A percentile compares a stretch with the other conserved stretches of the same genome.
These are phyloP conservation scores for Rotaria magnacalcarata DNA, from an alignment of 2,888 invertebrate genomes.

Conservation along the genomic window DNA sequence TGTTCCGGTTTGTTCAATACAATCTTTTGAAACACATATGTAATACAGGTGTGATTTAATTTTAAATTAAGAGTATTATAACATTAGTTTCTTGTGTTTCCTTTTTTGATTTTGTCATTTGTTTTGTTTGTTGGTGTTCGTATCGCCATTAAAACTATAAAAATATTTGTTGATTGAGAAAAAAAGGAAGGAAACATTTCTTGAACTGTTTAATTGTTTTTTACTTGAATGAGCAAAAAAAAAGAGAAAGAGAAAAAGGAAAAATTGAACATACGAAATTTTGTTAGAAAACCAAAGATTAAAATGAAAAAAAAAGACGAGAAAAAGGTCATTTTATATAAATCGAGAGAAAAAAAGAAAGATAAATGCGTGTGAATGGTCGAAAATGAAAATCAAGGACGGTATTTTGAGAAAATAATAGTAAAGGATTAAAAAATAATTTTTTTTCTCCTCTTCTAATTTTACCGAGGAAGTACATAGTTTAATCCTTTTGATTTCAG, in stretches of 20 bases:
- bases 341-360: background rate
- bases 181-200: background rate
- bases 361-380: constrained; percentile 11
- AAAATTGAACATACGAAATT: background rate
- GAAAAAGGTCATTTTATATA: background rate
- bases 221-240: background rate
- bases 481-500: too few relatives aligned
- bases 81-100: background rate
- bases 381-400: background rate
- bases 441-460: background rate
- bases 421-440: background rate
- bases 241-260: background rate
- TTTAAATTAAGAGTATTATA: background rate
- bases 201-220: background rate
- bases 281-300: background rate
- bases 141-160: background rate
- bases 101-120: background rate
- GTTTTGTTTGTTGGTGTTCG: background rate
- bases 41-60: background rate
- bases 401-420: background rate
- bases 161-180: background rate
- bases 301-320: background rate
- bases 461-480: too few relatives aligned
- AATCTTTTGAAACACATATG: background rate
- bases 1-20: background rate